Conservation (phyloP, 2,797 vertebrate species). For the Enteromius mattozi region DNA sequence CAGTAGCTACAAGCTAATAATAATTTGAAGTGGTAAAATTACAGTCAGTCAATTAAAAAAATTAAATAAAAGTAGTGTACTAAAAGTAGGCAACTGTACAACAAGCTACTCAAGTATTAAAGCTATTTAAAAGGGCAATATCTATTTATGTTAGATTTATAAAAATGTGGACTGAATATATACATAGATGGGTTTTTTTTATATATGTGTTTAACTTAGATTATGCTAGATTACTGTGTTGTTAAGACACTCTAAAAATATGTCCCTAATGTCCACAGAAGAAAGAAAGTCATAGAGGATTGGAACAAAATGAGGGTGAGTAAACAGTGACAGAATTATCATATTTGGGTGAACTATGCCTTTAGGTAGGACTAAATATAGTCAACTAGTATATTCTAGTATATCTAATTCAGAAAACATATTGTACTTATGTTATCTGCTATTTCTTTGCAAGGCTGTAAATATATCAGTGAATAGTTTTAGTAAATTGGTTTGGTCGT, state of each 20-base stretch:
- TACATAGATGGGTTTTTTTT: not conserved
- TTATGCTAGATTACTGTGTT: not conserved
- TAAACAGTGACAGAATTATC: not conserved
- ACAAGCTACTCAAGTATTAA: not conserved
- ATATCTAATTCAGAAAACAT: conserved; percentile 2
- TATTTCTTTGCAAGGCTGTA: not conserved
- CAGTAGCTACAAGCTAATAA: not conserved
- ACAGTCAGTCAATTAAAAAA: not conserved
- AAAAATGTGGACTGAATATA: not conserved
- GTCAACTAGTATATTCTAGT: not conserved
- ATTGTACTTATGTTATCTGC: not conserved
- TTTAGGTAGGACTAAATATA: not conserved
- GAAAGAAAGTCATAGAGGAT: not conserved
- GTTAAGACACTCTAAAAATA: not conserved
- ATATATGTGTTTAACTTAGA: not conserved
- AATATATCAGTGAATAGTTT: not conserved
- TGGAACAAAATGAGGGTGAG: not conserved
- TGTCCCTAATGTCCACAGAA: not conserved
- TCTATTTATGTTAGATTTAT: not conserved
- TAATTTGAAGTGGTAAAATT: not conserved
- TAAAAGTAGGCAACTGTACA: not conserved
- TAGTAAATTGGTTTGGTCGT: not conserved
- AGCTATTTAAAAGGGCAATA: not conserved
- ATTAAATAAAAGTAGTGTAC: not conserved
- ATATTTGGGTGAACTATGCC: not conserved